Percentiles rank a stretch among this genome's conserved stretches.
Conservation (phyloP, 2,797 vertebrate species). For the Phrynocephalus forsythii region DNA sequence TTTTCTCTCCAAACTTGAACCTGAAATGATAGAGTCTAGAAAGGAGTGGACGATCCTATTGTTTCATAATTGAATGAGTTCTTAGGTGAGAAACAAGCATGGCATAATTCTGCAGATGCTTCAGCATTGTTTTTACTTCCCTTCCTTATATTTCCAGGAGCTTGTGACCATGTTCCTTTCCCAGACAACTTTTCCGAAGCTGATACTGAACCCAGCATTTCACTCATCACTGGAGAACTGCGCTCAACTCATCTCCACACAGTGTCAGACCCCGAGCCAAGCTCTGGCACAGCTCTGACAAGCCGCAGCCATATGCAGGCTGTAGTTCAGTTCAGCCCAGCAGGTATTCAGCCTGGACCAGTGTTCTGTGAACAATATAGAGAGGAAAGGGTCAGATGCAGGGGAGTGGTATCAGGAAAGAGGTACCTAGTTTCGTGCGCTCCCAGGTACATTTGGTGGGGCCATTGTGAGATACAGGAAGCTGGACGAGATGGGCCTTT, state of each 20-base stretch:
- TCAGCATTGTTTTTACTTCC: neutral
- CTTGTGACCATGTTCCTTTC: slow-evolving; percentile 78
- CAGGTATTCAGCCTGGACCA: slow-evolving; percentile 46
- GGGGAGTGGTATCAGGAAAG: too few relatives aligned
- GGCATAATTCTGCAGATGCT: neutral
- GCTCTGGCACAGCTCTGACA: slow-evolving; percentile 12
- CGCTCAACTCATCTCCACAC: slow-evolving; percentile 76
- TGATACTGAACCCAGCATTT: slow-evolving; percentile 83
- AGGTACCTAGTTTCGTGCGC: too few relatives aligned
- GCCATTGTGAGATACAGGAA: too few relatives aligned
- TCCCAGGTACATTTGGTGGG: too few relatives aligned
- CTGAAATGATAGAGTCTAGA: neutral
- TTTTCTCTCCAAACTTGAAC: neutral
- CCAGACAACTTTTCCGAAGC: slow-evolving; percentile 74
- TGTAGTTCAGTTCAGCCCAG: slow-evolving; percentile 79
- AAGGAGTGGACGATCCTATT: neutral
- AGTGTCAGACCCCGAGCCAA: neutral
- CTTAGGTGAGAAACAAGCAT: neutral
- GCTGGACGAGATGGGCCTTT: too few relatives aligned
- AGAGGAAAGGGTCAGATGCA: too few relatives aligned
- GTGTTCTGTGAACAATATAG: neutral
- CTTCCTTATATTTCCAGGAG: slow-evolving; percentile 18
- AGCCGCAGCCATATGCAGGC: slow-evolving; percentile 13
- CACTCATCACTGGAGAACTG: slow-evolving; percentile 90
- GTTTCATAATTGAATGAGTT: neutral